Evolutionary conservation across 2,113 vertebrate species (phyloP).

Genomic region (Erinaceus europaeus): DNA sequence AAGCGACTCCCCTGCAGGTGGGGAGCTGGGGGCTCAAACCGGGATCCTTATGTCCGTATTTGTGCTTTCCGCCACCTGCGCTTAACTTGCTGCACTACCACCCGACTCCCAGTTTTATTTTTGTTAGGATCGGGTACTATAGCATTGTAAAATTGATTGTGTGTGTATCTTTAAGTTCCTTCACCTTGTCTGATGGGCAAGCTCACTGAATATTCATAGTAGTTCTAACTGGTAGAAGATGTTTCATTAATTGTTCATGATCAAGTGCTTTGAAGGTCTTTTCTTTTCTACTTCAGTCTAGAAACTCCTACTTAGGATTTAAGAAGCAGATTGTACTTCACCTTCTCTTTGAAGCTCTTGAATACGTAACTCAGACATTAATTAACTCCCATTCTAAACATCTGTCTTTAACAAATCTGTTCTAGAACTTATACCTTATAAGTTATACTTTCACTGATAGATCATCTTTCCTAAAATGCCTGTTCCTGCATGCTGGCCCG

Average conservation of each 20-base stretch:
- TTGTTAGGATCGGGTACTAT: too few species aligned
- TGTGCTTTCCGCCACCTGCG: too few species aligned
- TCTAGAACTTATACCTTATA: background rate
- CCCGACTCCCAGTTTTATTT: too few species aligned
- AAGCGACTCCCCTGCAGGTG: too few species aligned
- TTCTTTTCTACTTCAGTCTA: background rate
- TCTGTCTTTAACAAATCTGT: background rate
- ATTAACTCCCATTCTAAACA: background rate
- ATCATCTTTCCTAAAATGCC: too few species aligned
- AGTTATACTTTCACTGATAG: background rate
- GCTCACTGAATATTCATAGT: background rate
- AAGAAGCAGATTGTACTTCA: background rate
- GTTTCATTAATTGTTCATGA: background rate
- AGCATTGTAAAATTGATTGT: too few species aligned
- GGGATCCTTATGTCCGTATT: too few species aligned
- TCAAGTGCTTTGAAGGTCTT: background rate
- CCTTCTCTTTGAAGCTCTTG: background rate
- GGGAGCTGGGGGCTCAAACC: too few species aligned
- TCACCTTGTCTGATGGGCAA: background rate
- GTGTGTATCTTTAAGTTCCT: background rate
- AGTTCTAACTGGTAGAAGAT: background rate
- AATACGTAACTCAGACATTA: background rate
- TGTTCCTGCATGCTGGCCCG: background rate
- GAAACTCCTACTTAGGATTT: background rate
- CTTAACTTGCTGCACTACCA: too few species aligned